These are phyloP conservation scores for Macropis europaea DNA, from an alignment of 2,888 invertebrate species.

Conservation along the genomic window DNA sequence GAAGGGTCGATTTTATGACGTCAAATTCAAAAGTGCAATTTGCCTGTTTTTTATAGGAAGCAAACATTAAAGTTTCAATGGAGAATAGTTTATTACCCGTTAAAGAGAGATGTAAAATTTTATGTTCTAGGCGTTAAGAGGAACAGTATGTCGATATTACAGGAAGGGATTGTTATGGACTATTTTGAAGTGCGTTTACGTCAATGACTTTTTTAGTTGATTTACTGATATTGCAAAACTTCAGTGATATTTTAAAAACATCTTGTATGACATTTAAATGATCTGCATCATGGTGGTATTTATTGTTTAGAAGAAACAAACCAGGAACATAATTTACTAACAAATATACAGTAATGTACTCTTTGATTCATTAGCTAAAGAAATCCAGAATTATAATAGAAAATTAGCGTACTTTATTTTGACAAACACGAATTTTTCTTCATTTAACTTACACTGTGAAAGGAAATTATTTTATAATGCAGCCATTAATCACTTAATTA, in stretches of 20 bases:
- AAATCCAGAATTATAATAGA: no score
- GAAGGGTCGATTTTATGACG: not conserved
- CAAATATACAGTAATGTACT: not conserved
- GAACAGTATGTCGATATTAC: not conserved
- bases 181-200: not conserved
- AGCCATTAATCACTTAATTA: no score
- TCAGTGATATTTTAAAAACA: slow-evolving; percentile 23
- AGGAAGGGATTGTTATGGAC: not conserved
- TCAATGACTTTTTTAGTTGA: not conserved
- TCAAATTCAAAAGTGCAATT: not conserved
- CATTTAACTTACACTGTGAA: not conserved
- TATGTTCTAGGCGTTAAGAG: not conserved
- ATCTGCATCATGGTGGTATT: not conserved
- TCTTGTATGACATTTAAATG: slow-evolving; percentile 5
- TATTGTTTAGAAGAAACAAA: slow-evolving; percentile 1
- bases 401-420: not conserved
- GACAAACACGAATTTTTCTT: not conserved
- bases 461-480: no score
- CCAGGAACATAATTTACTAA: not conserved
- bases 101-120: not conserved
- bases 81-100: not conserved
- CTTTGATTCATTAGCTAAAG: not conserved
- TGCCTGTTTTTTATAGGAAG: not conserved
- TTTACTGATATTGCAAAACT: not conserved
- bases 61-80: not conserved